These are phyloP conservation scores for Acanthosoma haemorrhoidale DNA, from an alignment of 2,888 invertebrate genomes.

Conservation along the genomic window DNA sequence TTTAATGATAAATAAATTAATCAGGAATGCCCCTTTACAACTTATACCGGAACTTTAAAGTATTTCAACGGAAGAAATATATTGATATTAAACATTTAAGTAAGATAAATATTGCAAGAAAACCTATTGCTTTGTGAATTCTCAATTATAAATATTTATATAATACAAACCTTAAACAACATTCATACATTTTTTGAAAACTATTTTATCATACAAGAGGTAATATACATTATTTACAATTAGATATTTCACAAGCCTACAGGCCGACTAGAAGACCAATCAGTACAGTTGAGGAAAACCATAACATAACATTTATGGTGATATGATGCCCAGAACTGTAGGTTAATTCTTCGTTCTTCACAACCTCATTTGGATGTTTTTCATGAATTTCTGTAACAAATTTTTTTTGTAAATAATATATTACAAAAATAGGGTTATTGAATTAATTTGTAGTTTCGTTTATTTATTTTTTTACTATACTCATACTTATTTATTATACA, in stretches of 20 bases:
- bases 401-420: no score
- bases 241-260: slow-evolving; percentile 35
- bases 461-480: no score
- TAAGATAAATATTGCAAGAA: slow-evolving; percentile 19
- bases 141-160: slow-evolving; percentile 26
- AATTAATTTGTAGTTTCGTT: no score
- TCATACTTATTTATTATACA: no score
- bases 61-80: slow-evolving; percentile 4
- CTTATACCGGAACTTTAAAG: neutral
- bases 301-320: slow-evolving; percentile 27
- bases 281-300: slow-evolving; percentile 33
- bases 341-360: slow-evolving; percentile 86
- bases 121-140: slow-evolving; percentile 28
- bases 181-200: slow-evolving; percentile 32
- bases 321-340: slow-evolving; percentile 53
- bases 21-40: slow-evolving; percentile 15
- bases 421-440: no score
- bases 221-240: slow-evolving; percentile 38
- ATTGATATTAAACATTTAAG: neutral
- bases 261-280: slow-evolving; percentile 39
- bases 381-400: slow-evolving; percentile 69
- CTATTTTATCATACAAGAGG: slow-evolving; percentile 36
- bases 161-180: slow-evolving; percentile 27
- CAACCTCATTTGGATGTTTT: slow-evolving; percentile 85
- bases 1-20: slow-evolving; percentile 7